These are phyloP conservation scores for Pristis pectinata DNA, from an alignment of 2,797 vertebrate genomes.

Conservation along the genomic window DNA sequence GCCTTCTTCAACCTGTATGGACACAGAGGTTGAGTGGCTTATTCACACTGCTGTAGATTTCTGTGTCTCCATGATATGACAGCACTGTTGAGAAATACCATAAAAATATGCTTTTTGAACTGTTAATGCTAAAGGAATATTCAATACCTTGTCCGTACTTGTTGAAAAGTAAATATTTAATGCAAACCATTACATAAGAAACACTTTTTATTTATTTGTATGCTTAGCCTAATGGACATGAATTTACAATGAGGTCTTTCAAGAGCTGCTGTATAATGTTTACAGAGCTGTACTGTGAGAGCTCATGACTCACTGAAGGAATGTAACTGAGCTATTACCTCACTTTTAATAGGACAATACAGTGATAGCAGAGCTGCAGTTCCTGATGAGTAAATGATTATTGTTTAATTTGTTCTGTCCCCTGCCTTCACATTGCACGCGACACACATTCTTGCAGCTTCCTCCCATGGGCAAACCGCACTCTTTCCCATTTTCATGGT, in stretches of 20 bases:
- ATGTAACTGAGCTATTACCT: constrained; percentile 50
- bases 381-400: constrained; percentile 48
- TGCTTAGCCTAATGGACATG: constrained; percentile 10
- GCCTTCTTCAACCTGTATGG: too few species aligned
- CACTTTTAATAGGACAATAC: constrained; percentile 49
- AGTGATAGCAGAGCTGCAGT: constrained; percentile 51
- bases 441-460: not conserved
- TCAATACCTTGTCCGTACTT: not conserved
- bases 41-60: too few species aligned
- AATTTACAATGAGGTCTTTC: constrained; percentile 24
- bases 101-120: not conserved
- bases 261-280: constrained; percentile 10
- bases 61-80: too few species aligned
- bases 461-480: not conserved
- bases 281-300: constrained; percentile 8
- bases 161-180: not conserved
- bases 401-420: not conserved
- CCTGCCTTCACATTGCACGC: not conserved
- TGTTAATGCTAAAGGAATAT: not conserved
- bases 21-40: too few species aligned
- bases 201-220: constrained; percentile 22
- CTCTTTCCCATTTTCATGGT: not conserved
- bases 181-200: not conserved
- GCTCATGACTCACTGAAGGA: not conserved
- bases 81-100: not conserved